Evolutionary conservation across 2,797 vertebrate genomes (phyloP).

Genomic region (Phylloscopus collybita): DNA sequence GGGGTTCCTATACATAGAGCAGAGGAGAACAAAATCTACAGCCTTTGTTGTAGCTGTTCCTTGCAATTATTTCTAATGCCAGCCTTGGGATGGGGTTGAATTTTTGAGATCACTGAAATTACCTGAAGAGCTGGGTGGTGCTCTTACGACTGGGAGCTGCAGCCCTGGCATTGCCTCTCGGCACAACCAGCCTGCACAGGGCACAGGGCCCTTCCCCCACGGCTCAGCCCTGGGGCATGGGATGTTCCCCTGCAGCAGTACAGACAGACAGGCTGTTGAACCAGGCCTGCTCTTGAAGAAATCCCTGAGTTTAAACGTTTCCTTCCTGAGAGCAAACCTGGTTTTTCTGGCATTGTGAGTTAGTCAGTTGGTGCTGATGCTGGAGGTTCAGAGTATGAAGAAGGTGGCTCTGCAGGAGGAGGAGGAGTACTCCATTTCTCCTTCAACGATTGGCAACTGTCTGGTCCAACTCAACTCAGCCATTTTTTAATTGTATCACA

Average conservation of each 20-base stretch:
- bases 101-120: neutral
- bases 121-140: neutral
- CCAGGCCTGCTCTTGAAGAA: neutral
- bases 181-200: neutral
- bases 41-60: neutral
- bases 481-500: neutral
- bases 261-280: fast-evolving
- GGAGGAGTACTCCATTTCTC: neutral
- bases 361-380: neutral
- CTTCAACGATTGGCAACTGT: neutral
- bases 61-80: neutral
- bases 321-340: neutral
- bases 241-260: neutral
- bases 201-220: fast-evolving
- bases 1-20: fast-evolving
- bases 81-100: neutral
- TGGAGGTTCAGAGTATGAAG: neutral
- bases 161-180: fast-evolving
- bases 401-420: neutral
- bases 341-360: fast-evolving
- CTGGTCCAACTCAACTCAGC: neutral
- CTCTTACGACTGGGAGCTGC: neutral
- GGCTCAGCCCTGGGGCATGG: neutral
- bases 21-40: neutral
- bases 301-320: fast-evolving